Evolutionary conservation across 2,113 vertebrate genomes (phyloP).

Genomic region (Polypterus bichir): DNA sequence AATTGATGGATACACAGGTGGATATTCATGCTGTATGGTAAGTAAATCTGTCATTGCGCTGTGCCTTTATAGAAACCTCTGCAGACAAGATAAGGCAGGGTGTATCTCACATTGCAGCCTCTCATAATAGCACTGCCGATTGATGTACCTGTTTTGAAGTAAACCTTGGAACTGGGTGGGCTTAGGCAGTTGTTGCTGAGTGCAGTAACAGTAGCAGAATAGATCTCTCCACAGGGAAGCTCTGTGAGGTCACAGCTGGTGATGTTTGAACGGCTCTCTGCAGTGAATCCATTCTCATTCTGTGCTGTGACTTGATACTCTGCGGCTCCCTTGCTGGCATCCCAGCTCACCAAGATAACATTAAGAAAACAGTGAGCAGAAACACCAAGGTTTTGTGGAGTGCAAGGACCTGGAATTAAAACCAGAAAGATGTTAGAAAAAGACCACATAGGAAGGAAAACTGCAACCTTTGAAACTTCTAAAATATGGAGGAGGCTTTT

Average conservation of each 20-base stretch:
- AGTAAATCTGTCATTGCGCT: no score
- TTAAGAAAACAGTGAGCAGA: conserved; percentile 36
- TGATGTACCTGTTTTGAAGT: conserved; percentile 43
- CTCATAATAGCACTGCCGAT: neutral
- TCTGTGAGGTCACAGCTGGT: conserved; percentile 39
- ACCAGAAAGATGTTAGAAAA: conserved; percentile 5
- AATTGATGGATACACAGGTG: no score
- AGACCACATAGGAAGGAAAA: no score
- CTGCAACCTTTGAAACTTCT: no score
- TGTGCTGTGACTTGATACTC: conserved; percentile 42
- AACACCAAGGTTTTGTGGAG: conserved; percentile 35
- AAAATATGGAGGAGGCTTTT: no score
- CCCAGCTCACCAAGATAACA: conserved; percentile 43
- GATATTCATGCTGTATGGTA: no score
- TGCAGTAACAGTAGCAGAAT: conserved; percentile 42
- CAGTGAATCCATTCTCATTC: conserved; percentile 23
- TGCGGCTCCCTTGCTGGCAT: conserved; percentile 27
- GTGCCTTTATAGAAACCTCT: no score
- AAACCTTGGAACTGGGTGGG: conserved; percentile 21
- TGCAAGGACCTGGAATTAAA: conserved; percentile 41
- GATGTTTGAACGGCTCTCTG: conserved; percentile 34
- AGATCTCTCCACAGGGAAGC: conserved; percentile 46
- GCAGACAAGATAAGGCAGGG: no score
- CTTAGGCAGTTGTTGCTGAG: conserved; percentile 39
- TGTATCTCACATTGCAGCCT: no score